phyloP scores from a whole-genome alignment of 1,140 invertebrate species.

The Leptoteleia sp. region DNA sequence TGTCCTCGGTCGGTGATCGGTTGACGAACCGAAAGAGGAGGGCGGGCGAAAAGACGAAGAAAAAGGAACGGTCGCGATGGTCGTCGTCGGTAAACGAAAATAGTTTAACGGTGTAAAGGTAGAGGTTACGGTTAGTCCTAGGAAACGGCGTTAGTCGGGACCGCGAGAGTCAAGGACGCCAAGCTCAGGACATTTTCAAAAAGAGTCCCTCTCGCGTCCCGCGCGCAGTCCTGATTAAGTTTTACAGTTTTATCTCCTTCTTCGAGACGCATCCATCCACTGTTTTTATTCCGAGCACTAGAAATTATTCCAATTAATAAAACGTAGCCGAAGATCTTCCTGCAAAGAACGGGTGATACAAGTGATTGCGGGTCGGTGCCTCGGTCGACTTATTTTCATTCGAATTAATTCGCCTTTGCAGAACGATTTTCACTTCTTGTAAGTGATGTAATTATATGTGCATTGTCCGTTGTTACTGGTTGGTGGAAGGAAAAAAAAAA shows the following conservation, averaged over 20 bases:
- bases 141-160: conserved; percentile 55
- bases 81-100: conserved; percentile 14
- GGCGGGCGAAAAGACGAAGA: no score
- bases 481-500: conserved; percentile 71
- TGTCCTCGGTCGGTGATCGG: neutral
- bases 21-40: no score
- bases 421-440: conserved; percentile 63
- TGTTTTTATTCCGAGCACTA: conserved; percentile 68
- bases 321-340: conserved; percentile 38
- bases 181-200: conserved; percentile 51
- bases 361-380: neutral
- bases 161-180: conserved; percentile 46
- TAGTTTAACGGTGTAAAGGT: conserved; percentile 46
- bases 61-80: no score
- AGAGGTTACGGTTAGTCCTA: conserved; percentile 49
- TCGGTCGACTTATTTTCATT: conserved; percentile 16
- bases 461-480: conserved; percentile 76
- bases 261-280: conserved; percentile 67
- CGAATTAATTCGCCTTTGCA: conserved; percentile 49
- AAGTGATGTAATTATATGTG: conserved; percentile 73
- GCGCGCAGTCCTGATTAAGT: conserved; percentile 76
- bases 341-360: conserved; percentile 44
- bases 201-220: conserved; percentile 58
- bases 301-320: conserved; percentile 61
- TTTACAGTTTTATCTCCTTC: conserved; percentile 76